Conservation (phyloP, 1,140 invertebrate genomes). For the Hesperophylax magnus region DNA sequence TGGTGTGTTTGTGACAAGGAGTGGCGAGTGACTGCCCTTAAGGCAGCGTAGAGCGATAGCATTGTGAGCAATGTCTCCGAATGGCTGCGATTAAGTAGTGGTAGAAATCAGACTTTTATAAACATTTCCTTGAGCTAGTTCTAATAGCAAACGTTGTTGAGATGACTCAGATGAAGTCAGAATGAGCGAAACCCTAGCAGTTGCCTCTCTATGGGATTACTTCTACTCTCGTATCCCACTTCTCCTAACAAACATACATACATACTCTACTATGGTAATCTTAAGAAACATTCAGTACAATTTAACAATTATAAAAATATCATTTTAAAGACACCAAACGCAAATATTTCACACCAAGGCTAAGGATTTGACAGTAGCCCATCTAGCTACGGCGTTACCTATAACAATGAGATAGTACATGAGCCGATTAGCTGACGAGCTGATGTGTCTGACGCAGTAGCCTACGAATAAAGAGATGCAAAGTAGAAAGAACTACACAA, state of each 20-base stretch:
- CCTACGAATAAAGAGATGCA: not conserved
- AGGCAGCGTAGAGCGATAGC: too few relatives aligned
- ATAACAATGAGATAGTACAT: conserved; percentile 6
- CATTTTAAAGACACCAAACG: conserved; percentile 58
- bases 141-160: conserved; percentile 19
- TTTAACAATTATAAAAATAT: conserved; percentile 59
- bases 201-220: conserved; percentile 46
- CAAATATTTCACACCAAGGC: conserved; percentile 46
- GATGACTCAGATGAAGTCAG: conserved; percentile 28
- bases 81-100: conserved; percentile 8
- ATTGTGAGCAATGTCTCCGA: not conserved
- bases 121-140: conserved; percentile 10
- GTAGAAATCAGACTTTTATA: conserved; percentile 44
- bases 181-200: conserved; percentile 43
- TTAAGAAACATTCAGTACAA: conserved; percentile 59
- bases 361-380: conserved; percentile 33
- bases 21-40: too few relatives aligned
- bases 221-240: conserved; percentile 5
- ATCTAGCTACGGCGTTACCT: conserved; percentile 23
- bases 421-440: too few relatives aligned
- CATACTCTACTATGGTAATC: conserved; percentile 49
- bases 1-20: not conserved
- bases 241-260: too few relatives aligned
- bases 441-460: too few relatives aligned
- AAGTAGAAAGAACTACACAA: not conserved